phyloP scores from a whole-genome alignment of 2,888 invertebrate genomes.

The Himalopsyche anomala region DNA sequence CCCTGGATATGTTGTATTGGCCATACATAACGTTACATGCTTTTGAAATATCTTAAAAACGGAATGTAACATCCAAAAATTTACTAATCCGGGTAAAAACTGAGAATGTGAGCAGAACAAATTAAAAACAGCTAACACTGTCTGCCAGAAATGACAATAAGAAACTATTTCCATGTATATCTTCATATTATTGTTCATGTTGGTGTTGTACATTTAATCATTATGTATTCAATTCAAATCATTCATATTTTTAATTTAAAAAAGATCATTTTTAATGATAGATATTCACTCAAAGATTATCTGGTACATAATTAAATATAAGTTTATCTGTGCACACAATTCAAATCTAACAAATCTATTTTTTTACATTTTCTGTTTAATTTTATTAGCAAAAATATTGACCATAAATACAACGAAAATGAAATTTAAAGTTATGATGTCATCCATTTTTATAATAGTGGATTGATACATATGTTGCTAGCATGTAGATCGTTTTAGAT shows the following conservation, averaged over 20 bases:
- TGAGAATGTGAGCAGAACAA: not conserved
- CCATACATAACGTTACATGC: not conserved
- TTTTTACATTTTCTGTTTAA: not conserved
- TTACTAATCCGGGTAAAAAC: not conserved
- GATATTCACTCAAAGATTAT: too few species aligned
- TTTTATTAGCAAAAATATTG: not conserved
- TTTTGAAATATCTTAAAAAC: not conserved
- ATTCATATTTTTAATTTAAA: too few species aligned
- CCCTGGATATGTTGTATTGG: not conserved
- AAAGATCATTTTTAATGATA: too few species aligned
- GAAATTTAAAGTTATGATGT: not conserved
- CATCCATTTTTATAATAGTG: conserved; percentile 39
- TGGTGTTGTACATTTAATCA: not conserved
- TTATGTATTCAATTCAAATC: not conserved
- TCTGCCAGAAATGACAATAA: conserved; percentile 34
- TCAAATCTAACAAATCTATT: too few species aligned
- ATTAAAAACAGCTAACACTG: not conserved
- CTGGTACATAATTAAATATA: too few species aligned
- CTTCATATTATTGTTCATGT: not conserved
- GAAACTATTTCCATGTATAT: not conserved
- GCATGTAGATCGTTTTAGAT: conserved; percentile 56
- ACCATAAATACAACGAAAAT: conserved; percentile 37
- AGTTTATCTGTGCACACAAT: too few species aligned
- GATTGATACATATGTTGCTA: conserved; percentile 37
- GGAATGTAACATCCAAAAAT: not conserved